Conservation (phyloP, 2,113 vertebrate species). For the Trematocara unimaculatum region DNA sequence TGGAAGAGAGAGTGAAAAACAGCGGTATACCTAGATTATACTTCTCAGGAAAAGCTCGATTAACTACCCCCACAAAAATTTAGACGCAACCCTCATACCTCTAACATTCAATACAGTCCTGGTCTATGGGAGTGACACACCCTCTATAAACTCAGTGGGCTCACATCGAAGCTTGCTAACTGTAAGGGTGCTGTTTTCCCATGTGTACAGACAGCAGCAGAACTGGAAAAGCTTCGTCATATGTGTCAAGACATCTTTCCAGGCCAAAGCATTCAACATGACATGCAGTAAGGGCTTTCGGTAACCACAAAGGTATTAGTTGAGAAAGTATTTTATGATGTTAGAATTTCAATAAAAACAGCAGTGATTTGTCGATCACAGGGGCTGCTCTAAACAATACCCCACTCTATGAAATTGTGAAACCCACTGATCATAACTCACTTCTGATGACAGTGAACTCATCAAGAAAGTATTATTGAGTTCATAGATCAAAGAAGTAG, state of each 20-base stretch:
- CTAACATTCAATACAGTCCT: background rate
- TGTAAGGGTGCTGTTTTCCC: background rate
- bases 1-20: constrained; percentile 4
- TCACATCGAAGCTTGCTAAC: background rate
- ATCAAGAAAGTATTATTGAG: background rate
- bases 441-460: background rate
- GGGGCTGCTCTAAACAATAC: background rate
- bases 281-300: background rate
- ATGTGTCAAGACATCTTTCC: background rate
- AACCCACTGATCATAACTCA: background rate
- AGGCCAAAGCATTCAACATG: background rate
- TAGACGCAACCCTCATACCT: background rate
- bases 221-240: background rate
- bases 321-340: background rate
- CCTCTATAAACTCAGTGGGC: background rate
- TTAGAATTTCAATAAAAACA: background rate
- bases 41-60: constrained; percentile 8
- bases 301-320: background rate
- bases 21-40: background rate
- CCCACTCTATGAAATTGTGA: background rate
- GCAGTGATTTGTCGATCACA: background rate
- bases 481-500: background rate
- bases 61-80: constrained; percentile 8
- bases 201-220: background rate
- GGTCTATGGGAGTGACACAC: background rate